Percentiles rank a stretch among this genome's conserved stretches.
phyloP scores from a whole-genome alignment of 2,888 invertebrate genomes.

The Tanytarsus gracilentus region DNA sequence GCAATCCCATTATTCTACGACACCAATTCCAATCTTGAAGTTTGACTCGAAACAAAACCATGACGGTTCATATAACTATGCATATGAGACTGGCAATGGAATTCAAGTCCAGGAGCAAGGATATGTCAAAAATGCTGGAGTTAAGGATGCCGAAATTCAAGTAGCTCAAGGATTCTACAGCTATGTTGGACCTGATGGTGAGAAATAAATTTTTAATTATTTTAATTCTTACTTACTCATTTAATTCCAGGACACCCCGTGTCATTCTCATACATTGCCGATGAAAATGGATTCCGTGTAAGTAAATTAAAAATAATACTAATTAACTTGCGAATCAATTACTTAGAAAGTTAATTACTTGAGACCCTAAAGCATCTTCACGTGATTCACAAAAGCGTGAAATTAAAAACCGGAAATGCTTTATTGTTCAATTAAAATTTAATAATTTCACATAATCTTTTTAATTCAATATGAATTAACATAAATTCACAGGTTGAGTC shows the following conservation, averaged over 20 bases:
- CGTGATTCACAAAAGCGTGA: too few species aligned
- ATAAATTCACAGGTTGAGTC: conserved; percentile 46
- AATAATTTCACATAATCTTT: not conserved
- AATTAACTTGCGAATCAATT: conserved; percentile 32
- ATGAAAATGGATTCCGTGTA: conserved; percentile 59
- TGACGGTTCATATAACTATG: conserved; percentile 55
- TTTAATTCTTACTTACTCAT: too few species aligned
- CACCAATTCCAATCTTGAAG: conserved; percentile 51
- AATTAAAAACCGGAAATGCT: too few species aligned
- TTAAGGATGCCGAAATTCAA: conserved; percentile 55
- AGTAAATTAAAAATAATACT: conserved; percentile 28
- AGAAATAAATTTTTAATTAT: too few species aligned
- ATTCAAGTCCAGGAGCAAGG: conserved; percentile 62
- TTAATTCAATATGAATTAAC: conserved; percentile 26
- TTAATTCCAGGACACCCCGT: too few species aligned
- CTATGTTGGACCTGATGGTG: conserved; percentile 68
- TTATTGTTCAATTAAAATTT: too few species aligned
- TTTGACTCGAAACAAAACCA: conserved; percentile 47
- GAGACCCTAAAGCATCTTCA: too few species aligned
- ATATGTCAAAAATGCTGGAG: conserved; percentile 59
- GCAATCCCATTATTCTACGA: conserved; percentile 35
- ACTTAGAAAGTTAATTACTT: too few species aligned
- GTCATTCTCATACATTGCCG: conserved; percentile 56
- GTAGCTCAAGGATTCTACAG: conserved; percentile 60
- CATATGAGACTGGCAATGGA: conserved; percentile 68